Evolutionary conservation across 2,888 invertebrate species (phyloP).

Genomic region (Phengaris alcon): DNA sequence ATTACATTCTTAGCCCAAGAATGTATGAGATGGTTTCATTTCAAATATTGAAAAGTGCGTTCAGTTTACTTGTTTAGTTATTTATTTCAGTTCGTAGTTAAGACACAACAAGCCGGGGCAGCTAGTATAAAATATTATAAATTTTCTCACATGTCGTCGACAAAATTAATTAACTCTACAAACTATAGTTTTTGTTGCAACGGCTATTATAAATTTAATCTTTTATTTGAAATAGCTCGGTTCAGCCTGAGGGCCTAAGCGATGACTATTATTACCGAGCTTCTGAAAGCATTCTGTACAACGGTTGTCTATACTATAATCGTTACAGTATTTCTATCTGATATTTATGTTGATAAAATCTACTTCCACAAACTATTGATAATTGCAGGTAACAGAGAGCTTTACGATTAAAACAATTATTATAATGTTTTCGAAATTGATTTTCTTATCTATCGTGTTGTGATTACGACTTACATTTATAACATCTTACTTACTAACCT

Average conservation of each 20-base stretch:
- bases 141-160: not conserved
- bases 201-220: constrained; percentile 6
- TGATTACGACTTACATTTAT: not conserved
- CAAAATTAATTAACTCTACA: constrained; percentile 9
- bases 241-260: constrained; percentile 43
- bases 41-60: too few species aligned
- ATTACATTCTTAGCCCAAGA: too few species aligned
- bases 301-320: constrained; percentile 50
- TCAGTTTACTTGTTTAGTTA: too few species aligned
- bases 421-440: constrained; percentile 23
- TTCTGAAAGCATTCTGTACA: constrained; percentile 60
- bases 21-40: too few species aligned
- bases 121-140: too few species aligned
- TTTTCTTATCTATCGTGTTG: not conserved
- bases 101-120: too few species aligned
- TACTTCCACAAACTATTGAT: not conserved
- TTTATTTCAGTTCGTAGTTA: too few species aligned
- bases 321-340: constrained; percentile 7
- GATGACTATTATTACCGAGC: constrained; percentile 65
- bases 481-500: not conserved
- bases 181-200: not conserved
- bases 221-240: constrained; percentile 30
- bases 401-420: constrained; percentile 20
- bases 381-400: not conserved
- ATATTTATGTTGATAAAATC: constrained; percentile 27